Percentiles rank a stretch among this genome's conserved stretches.
phyloP scores from a whole-genome alignment of 2,888 invertebrate genomes.

The Dusona sp. region DNA sequence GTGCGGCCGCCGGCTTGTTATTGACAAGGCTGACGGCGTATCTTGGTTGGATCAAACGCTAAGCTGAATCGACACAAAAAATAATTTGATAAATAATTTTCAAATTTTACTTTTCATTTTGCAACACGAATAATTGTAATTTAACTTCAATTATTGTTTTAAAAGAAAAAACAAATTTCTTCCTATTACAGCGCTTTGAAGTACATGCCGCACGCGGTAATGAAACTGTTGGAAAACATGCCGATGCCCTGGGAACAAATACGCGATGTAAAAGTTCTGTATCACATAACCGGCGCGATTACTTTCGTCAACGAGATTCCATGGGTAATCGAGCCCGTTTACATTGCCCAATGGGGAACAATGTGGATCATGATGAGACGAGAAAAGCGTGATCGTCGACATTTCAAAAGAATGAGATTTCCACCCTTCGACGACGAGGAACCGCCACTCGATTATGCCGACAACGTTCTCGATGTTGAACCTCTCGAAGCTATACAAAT shows the following conservation, averaged over 20 bases:
- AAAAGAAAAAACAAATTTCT: neutral
- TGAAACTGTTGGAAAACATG: constrained; percentile 99
- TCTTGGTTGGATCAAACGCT: constrained; percentile 80
- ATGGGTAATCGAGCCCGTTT: constrained; percentile 99
- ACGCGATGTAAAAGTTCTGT: constrained; percentile 97
- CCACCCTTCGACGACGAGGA: constrained; percentile 99
- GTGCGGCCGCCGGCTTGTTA: constrained; percentile 76
- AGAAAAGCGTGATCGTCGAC: constrained; percentile 98
- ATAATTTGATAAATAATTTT: neutral
- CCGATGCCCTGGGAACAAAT: constrained; percentile 99
- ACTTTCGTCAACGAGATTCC: constrained; percentile 99
- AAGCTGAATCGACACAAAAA: constrained; percentile 66
- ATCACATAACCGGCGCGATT: constrained; percentile 99
- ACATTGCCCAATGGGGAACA: constrained; percentile 99
- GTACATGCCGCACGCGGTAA: constrained; percentile 99
- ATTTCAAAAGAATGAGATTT: constrained; percentile 99
- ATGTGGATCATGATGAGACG: constrained; percentile 99
- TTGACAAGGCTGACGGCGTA: constrained; percentile 75
- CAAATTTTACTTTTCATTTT: neutral
- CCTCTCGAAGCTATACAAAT: constrained; percentile 99
- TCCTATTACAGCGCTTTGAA: constrained; percentile 91
- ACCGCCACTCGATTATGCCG: constrained; percentile 99
- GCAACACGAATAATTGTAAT: neutral
- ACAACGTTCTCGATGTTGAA: constrained; percentile 99
- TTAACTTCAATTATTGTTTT: neutral